These are phyloP conservation scores for Hybos culiciformis DNA, from an alignment of 2,888 invertebrate species.

Conservation along the genomic window DNA sequence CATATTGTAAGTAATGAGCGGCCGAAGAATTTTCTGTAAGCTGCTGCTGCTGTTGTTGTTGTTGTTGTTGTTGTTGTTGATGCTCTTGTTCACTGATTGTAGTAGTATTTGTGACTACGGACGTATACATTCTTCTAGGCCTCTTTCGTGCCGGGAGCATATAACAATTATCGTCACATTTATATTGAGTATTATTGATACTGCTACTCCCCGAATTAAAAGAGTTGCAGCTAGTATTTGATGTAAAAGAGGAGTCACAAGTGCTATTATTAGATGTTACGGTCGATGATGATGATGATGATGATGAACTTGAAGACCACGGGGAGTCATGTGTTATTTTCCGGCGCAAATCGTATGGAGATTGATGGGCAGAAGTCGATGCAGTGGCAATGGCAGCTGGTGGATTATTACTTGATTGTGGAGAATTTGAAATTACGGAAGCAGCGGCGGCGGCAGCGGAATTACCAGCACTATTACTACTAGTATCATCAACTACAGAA, in stretches of 20 bases:
- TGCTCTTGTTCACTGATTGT: too few species aligned
- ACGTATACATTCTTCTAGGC: slow-evolving; percentile 45
- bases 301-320: slow-evolving; percentile 14
- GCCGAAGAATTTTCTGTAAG: slow-evolving; percentile 36
- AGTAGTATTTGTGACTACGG: slow-evolving; percentile 21
- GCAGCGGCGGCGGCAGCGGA: slow-evolving; percentile 8
- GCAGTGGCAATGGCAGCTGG: slow-evolving; percentile 17
- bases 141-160: slow-evolving; percentile 75
- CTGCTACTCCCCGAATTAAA: too few species aligned
- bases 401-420: slow-evolving; percentile 11
- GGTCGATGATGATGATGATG: slow-evolving; percentile 9
- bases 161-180: slow-evolving; percentile 37
- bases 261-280: neutral
- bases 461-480: neutral
- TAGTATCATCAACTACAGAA: slow-evolving; percentile 20
- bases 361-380: slow-evolving; percentile 47
- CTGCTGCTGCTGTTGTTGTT: slow-evolving; percentile 5
- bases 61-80: too few species aligned
- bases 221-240: slow-evolving; percentile 30
- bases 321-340: slow-evolving; percentile 40
- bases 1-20: slow-evolving; percentile 81
- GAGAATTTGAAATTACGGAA: slow-evolving; percentile 13
- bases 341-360: slow-evolving; percentile 78
- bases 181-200: slow-evolving; percentile 13
- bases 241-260: slow-evolving; percentile 39